These are phyloP conservation scores for Apostichopus leukothele DNA, from an alignment of 53 echinoderm and acorn worm genomes.

Conservation along the genomic window DNA sequence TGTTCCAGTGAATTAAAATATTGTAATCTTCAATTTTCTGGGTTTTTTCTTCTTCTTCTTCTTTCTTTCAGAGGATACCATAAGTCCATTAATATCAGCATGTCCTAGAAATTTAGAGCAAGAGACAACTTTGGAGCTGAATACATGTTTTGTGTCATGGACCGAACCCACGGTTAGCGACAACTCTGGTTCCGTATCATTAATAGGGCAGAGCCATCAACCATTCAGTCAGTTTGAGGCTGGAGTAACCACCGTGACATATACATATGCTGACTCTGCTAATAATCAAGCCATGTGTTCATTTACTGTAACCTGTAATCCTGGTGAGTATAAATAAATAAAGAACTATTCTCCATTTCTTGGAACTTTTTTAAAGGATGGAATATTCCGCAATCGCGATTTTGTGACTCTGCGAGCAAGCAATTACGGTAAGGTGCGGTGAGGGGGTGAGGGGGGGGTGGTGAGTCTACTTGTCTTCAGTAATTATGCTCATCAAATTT, in stretches of 20 bases:
- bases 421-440: no score
- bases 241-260: slow-evolving; percentile 49
- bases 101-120: slow-evolving; percentile 44
- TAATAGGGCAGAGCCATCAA: slow-evolving; percentile 12
- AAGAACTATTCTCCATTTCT: background rate
- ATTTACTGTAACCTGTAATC: slow-evolving; percentile 42
- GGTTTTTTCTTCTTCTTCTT: no score
- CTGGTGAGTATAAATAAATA: slow-evolving; percentile 10
- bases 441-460: no score
- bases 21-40: no score
- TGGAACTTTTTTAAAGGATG: background rate
- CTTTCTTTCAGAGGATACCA: slow-evolving; percentile 31
- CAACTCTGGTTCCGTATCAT: slow-evolving; percentile 48
- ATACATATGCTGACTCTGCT: slow-evolving; percentile 40
- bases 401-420: no score
- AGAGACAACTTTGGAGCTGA: background rate
- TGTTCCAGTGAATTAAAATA: no score
- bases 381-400: no score
- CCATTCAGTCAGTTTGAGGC: slow-evolving; percentile 31
- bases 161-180: slow-evolving; percentile 50
- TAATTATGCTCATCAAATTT: no score
- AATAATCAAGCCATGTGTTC: slow-evolving; percentile 41
- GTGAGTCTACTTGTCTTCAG: no score
- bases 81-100: slow-evolving; percentile 22
- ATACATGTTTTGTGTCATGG: slow-evolving; percentile 13